phyloP scores from a whole-genome alignment of 2,888 invertebrate species.

The Apoda limacodes region DNA sequence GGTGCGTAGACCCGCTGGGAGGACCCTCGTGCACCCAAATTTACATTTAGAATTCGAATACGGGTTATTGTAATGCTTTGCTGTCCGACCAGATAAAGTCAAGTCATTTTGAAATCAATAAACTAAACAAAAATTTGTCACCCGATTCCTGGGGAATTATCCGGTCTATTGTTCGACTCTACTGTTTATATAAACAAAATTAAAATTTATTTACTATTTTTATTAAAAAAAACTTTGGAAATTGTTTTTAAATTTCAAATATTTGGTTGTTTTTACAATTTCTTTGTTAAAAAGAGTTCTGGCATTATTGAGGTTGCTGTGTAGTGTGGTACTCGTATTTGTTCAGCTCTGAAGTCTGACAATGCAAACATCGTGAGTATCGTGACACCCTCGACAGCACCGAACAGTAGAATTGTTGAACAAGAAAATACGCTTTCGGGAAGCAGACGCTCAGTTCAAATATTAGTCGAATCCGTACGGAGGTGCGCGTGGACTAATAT shows the following conservation, averaged over 20 bases:
- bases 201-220: too few relatives aligned
- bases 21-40: slow-evolving; percentile 44
- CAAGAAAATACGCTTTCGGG: slow-evolving; percentile 61
- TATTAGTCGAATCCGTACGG: slow-evolving; percentile 60
- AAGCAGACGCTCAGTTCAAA: slow-evolving; percentile 57
- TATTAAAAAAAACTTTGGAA: too few relatives aligned
- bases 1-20: slow-evolving; percentile 34
- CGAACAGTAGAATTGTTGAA: slow-evolving; percentile 57
- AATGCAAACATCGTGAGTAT: too few relatives aligned
- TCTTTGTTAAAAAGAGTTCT: too few relatives aligned
- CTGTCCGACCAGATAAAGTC: slow-evolving; percentile 31
- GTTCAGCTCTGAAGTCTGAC: slow-evolving; percentile 30
- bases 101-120: slow-evolving; percentile 41
- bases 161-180: slow-evolving; percentile 26
- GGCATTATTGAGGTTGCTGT: too few relatives aligned
- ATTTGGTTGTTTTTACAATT: too few relatives aligned
- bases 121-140: slow-evolving; percentile 37
- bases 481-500: slow-evolving; percentile 58
- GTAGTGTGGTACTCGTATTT: slow-evolving; percentile 33
- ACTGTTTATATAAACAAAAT: slow-evolving; percentile 36
- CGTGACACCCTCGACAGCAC: slow-evolving; percentile 46
- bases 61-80: slow-evolving; percentile 33
- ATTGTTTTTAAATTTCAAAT: too few relatives aligned
- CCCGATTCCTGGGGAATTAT: slow-evolving; percentile 28
- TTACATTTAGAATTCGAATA: slow-evolving; percentile 49